Evolutionary conservation across 2,797 vertebrate genomes (phyloP), one percentile per base, ranked within the genome.

Genomic region (Naso thynnoides): DNA sequence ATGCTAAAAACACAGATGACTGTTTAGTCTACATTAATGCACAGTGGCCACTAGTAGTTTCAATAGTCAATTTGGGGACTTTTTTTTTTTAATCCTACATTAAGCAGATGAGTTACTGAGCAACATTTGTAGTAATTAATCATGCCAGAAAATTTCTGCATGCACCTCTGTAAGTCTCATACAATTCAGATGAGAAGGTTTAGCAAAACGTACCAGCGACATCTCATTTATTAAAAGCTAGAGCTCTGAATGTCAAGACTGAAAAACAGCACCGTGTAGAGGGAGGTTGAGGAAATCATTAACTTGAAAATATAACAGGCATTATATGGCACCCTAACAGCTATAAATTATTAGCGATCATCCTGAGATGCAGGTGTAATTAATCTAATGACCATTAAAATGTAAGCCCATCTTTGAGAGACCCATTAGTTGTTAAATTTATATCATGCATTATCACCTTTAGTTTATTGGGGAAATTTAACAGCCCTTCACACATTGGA

Each of bases 381-480:
- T 27, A 14, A n/a, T 21, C 0, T 24, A 19, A 62, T 39, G 11
- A 26, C 19, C 13, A 55, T 19, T 27, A 15, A 31, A 19, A 18
- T 13, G 10, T 36, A 23, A 73, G 13, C 11, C 2, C 23, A 29
- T 67, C 23, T 61, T n/a, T 57, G 24, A 57, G 21, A 62, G 56
- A 49, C 19, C 16, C n/a, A 7, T 26, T 8, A 21, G 23, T 23
- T 2, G 0, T 11, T 5, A 21, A 13, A 1, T 39, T 53, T 26
- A 44, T n/a, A 31, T 8, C 13, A 6, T 26, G 18, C 1, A 3
- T 21, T 7, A 48, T 64, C 15, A 45, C 27, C 52, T 52, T 36
- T n/a, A 29, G n/a, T 50, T 13, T 39, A 54, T 3, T 24, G 13
- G 1, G 4, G 33, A 33, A 57, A 33, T 1, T 58, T 0, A 16